These are phyloP conservation scores for Ornithoptera priamus DNA, from an alignment of 2,888 invertebrate species.

Conservation along the genomic window DNA sequence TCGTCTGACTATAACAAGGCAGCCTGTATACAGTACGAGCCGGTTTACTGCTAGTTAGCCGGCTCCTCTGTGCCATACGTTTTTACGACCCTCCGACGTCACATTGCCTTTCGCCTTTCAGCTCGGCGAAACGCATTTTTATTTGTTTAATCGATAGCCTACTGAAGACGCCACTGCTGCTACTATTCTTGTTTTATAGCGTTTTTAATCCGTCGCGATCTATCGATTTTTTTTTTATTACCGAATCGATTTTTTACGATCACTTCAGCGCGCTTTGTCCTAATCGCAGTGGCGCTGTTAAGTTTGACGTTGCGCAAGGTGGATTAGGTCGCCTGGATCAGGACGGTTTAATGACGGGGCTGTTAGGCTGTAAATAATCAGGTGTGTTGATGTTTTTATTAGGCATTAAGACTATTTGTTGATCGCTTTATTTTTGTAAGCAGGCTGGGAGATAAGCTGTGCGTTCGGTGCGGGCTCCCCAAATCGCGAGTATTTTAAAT, in stretches of 20 bases:
- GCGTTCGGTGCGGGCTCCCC: conserved; percentile 59
- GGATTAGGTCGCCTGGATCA: conserved; percentile 52
- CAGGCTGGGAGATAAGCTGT: conserved; percentile 65
- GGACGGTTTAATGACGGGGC: conserved; percentile 17
- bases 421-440: conserved; percentile 61
- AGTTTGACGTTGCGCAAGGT: conserved; percentile 51
- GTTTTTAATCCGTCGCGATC: conserved; percentile 66
- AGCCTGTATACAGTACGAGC: conserved; percentile 73
- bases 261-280: conserved; percentile 64
- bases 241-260: conserved; percentile 72
- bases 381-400: conserved; percentile 54
- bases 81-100: conserved; percentile 75
- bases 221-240: conserved; percentile 67
- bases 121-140: conserved; percentile 74
- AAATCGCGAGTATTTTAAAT: conserved; percentile 77
- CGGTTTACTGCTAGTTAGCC: conserved; percentile 75
- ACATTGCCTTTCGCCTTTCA: conserved; percentile 75
- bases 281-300: conserved; percentile 48
- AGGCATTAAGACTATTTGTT: conserved; percentile 56
- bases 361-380: conserved; percentile 47
- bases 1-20: conserved; percentile 70
- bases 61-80: conserved; percentile 77
- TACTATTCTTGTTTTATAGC: conserved; percentile 69
- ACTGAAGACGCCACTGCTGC: conserved; percentile 67
- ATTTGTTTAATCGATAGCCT: conserved; percentile 79